Evolutionary conservation across 2,797 vertebrate species (phyloP), one percentile per base, ranked within the genome.

Genomic region (Coilia nasus): DNA sequence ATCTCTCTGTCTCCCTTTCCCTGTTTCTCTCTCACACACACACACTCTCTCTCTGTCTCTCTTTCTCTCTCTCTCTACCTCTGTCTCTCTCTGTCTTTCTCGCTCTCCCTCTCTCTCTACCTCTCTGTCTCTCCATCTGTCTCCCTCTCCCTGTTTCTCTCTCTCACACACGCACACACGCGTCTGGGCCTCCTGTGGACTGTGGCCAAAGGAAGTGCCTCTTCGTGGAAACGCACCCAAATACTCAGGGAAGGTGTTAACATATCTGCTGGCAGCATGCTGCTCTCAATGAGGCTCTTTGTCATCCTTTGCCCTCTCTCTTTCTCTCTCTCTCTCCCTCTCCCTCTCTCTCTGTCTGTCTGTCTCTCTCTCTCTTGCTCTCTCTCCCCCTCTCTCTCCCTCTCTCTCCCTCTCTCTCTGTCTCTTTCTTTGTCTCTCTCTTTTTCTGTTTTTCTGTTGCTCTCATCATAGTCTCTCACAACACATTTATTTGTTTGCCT

Each of bases 281-380:
- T 2, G n/a, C 21, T 71, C 25, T 71, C 64, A 71, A 71, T 71
- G 64, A 71, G 64, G 25, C 67, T 35, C 67, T 75, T 75, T 75
- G 67, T 75, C 67, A 75, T 75, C 67, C 14, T 75, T 75, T 17
- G 17, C 67, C 15, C 67, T 75, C 28, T 15, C 67, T 75, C 12
- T 25, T 7, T 11, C n/a, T 25, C n/a, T 25, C n/a, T 25, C n/a
- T 64, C n/a, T 11, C n/a, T 10, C 60, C 21, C 60, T 25, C n/a
- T 25, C 23, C 11, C 60, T 10, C n/a, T 25, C 6, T 25, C n/a
- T 25, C n/a, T 1, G 7, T 25, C 60, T 11, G n/a, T 23, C n/a
- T 23, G 1, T 62, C n/a, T n/a, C 60, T 7, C 60, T 62, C n/a
- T 23, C 57, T 59, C 57, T 59, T 15, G 11, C 57, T 60, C 59